Conservation (phyloP, 2,888 invertebrate species). For the Apamea epomidion region DNA sequence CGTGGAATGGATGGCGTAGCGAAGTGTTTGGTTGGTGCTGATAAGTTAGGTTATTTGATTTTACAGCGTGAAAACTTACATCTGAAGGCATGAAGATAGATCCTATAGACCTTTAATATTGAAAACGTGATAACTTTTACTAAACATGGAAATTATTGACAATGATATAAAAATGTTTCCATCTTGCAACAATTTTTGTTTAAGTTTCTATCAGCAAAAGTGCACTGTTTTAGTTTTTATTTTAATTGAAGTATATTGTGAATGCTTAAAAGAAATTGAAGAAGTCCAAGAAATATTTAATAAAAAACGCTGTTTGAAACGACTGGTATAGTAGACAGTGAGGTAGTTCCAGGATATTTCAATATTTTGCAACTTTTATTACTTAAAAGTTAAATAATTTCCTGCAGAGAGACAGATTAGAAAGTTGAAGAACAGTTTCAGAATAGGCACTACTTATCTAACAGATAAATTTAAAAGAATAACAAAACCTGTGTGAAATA, state of each 20-base stretch:
- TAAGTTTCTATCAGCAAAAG: background rate
- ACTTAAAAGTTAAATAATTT: background rate
- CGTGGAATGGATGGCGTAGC: constrained; percentile 20
- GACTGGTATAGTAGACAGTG: background rate
- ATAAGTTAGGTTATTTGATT: constrained; percentile 18
- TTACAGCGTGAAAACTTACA: too few species aligned
- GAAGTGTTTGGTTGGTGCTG: constrained; percentile 6
- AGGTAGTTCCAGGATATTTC: background rate
- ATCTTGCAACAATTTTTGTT: background rate
- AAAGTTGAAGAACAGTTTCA: background rate
- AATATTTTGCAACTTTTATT: background rate
- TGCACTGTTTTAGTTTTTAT: background rate
- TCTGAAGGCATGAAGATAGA: background rate
- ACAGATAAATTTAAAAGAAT: background rate
- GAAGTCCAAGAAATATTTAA: background rate
- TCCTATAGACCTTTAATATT: background rate
- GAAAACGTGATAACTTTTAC: background rate
- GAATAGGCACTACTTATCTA: background rate
- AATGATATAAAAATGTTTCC: background rate
- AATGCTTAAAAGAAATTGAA: background rate
- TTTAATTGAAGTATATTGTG: background rate
- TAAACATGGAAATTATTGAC: background rate
- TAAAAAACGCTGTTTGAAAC: background rate
- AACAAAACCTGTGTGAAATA: background rate
- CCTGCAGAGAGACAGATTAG: background rate